Conservation (phyloP, 30 jellyfish, hydroid and myxozoan genomes). For the Pelagia noctiluca region DNA sequence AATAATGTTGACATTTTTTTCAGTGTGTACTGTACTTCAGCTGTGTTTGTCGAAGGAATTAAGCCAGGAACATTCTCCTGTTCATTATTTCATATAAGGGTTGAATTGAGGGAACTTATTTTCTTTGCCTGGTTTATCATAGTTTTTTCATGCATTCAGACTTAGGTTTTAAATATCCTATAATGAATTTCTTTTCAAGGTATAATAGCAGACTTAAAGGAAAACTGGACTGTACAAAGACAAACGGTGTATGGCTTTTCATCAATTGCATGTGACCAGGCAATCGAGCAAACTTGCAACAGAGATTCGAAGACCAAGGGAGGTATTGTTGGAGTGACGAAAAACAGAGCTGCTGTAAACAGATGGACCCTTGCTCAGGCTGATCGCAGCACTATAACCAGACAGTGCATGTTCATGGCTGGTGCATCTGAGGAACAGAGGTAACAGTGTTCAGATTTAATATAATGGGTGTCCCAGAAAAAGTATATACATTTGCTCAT, state of each 20-base stretch:
- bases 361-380: constrained; percentile 50
- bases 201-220: not conserved
- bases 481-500: too few relatives aligned
- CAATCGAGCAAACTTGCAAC: constrained; percentile 70
- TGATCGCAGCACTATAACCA: constrained; percentile 25
- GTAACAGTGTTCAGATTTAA: constrained; percentile 31
- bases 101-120: too few relatives aligned
- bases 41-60: not conserved
- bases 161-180: too few relatives aligned
- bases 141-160: too few relatives aligned
- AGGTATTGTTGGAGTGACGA: constrained; percentile 66
- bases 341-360: constrained; percentile 34
- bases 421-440: constrained; percentile 26
- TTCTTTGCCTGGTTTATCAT: too few relatives aligned
- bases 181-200: not conserved
- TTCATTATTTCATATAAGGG: too few relatives aligned
- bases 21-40: too few relatives aligned
- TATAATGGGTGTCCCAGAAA: too few relatives aligned
- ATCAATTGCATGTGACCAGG: constrained; percentile 62
- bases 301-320: constrained; percentile 79
- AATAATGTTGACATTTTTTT: too few relatives aligned
- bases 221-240: constrained; percentile 71
- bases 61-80: too few relatives aligned
- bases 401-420: constrained; percentile 32
- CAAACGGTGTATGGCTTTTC: constrained; percentile 57